A percentile compares a stretch with the other conserved stretches of the same genome.
Evolutionary conservation across 2,888 invertebrate genomes (phyloP).

Genomic region (Brenthis daphne): DNA sequence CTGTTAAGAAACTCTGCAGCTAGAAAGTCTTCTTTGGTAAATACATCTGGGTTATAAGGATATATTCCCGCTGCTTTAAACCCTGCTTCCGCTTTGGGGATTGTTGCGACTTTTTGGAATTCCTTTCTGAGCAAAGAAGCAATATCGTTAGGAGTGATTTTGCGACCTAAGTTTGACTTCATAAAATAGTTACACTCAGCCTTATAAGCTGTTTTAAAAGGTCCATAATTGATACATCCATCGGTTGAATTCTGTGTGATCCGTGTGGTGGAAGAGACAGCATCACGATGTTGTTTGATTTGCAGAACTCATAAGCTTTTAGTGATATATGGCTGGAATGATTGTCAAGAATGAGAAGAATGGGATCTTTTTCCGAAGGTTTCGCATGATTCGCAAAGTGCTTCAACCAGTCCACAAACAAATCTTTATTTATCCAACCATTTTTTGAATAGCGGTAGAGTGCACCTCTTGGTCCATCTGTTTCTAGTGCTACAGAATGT

Average conservation of each 20-base stretch:
- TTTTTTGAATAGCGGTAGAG: constrained; percentile 49
- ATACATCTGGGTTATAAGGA: constrained; percentile 40
- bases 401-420: constrained; percentile 45
- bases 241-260: constrained; percentile 43
- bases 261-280: constrained; percentile 43
- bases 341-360: constrained; percentile 42
- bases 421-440: constrained; percentile 47
- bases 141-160: constrained; percentile 49
- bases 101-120: constrained; percentile 42
- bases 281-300: constrained; percentile 41
- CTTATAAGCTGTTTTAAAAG: constrained; percentile 42
- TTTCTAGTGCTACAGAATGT: constrained; percentile 55
- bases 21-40: constrained; percentile 44
- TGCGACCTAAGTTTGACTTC: constrained; percentile 43
- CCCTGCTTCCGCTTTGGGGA: constrained; percentile 50
- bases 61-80: constrained; percentile 49
- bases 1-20: too few species aligned
- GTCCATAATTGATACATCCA: constrained; percentile 41
- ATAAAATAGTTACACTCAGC: constrained; percentile 49
- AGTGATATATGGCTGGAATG: constrained; percentile 43
- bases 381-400: constrained; percentile 43
- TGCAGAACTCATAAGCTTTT: constrained; percentile 43
- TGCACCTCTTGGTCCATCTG: constrained; percentile 58
- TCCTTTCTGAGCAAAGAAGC: constrained; percentile 40
- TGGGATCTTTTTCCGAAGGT: constrained; percentile 39